A percentile compares a stretch with the other conserved stretches of the same genome.
Evolutionary conservation across 2,797 vertebrate genomes (phyloP).

Genomic region (Rhinichthys osculus): DNA sequence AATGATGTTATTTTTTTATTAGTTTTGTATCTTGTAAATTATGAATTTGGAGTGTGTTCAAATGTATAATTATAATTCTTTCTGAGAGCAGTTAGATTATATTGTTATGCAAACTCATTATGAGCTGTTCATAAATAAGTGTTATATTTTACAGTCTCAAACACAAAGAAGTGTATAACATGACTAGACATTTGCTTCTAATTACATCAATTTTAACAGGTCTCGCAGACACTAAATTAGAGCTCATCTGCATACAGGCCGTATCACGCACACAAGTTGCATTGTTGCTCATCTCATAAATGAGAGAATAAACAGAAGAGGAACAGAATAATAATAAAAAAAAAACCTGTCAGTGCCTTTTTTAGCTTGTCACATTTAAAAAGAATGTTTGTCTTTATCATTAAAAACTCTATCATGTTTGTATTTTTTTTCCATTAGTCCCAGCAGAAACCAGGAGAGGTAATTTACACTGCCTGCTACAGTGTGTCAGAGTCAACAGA

Average conservation of each 20-base stretch:
- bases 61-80: neutral
- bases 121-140: constrained; percentile 29
- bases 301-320: constrained; percentile 10
- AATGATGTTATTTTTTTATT: neutral
- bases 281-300: constrained; percentile 1
- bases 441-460: neutral
- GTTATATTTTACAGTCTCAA: constrained; percentile 41
- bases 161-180: constrained; percentile 29
- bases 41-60: neutral
- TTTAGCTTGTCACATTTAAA: constrained; percentile 34
- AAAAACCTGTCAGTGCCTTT: constrained; percentile 10
- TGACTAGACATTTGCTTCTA: constrained; percentile 42
- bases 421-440: neutral
- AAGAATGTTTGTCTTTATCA: constrained; percentile 32
- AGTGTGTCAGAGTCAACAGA: constrained; percentile 16
- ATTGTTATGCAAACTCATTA: constrained; percentile 35
- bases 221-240: constrained; percentile 38
- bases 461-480: constrained; percentile 18
- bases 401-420: neutral
- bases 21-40: neutral
- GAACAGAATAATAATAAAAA: constrained; percentile 4
- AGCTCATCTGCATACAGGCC: constrained; percentile 45
- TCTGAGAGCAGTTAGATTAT: constrained; percentile 30
- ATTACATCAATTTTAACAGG: constrained; percentile 35
- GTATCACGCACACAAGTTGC: constrained; percentile 1